Evolutionary conservation across 2,888 invertebrate species (phyloP).

Genomic region (Coronaproctus castanopsis): DNA sequence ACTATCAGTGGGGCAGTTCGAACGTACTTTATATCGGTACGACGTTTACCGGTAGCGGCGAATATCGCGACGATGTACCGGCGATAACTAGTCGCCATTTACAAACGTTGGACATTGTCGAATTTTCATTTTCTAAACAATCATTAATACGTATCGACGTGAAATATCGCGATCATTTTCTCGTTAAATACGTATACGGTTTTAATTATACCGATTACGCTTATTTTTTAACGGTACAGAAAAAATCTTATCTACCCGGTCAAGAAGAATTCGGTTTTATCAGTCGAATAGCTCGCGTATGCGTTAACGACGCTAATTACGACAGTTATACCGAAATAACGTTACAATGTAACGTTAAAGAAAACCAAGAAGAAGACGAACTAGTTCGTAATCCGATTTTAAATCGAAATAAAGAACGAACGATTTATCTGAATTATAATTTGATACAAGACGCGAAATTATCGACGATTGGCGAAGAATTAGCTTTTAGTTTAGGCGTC

Average conservation of each 20-base stretch:
- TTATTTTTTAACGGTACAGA: conserved; percentile 88
- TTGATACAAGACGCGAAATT: conserved; percentile 84
- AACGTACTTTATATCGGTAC: conserved; percentile 82
- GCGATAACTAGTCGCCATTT: conserved; percentile 75
- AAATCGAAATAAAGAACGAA: conserved; percentile 24
- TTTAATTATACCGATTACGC: conserved; percentile 89
- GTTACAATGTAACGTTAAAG: conserved; percentile 56
- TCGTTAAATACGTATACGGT: conserved; percentile 90
- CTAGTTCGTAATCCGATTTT: conserved; percentile 2
- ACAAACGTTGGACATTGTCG: conserved; percentile 56
- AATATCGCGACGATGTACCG: conserved; percentile 78
- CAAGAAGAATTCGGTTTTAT: conserved; percentile 79
- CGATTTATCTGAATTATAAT: conserved; percentile 61
- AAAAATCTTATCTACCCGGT: conserved; percentile 68
- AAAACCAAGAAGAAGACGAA: conserved; percentile 32
- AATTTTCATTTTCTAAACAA: conserved; percentile 65
- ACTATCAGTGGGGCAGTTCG: conserved; percentile 60
- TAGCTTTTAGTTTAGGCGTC: conserved; percentile 63
- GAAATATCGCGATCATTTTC: conserved; percentile 81
- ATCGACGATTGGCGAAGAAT: conserved; percentile 57
- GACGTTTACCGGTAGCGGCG: conserved; percentile 77
- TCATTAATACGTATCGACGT: conserved; percentile 73
- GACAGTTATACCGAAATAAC: conserved; percentile 95
- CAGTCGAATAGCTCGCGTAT: conserved; percentile 73
- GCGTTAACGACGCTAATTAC: conserved; percentile 84